Evolutionary conservation across 2,888 invertebrate genomes (phyloP), one percentile per base, ranked within the genome.

Genomic region (Aphodius sticticus): DNA sequence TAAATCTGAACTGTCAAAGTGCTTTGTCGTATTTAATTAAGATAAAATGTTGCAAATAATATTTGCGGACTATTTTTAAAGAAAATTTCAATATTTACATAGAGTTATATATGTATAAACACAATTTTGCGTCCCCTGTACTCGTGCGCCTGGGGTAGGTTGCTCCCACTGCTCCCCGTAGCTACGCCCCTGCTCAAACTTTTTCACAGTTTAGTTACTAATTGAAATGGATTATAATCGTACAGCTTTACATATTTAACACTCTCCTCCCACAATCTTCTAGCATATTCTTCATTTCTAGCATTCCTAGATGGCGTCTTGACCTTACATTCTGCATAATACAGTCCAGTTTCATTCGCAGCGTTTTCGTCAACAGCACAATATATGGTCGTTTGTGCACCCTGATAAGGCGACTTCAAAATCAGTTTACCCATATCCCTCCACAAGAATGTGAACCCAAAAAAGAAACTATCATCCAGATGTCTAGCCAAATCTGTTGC

Each of bases 361-460:
- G 92, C 92, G 83, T 93, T 91, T 81, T 94, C 93, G 82, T 94
- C 93, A 0, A 94, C 89, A 0, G 94, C 91, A 85, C 95, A 95
- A 86, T 95, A 92, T 79, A 96, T 91, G 0, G 92, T 92, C 0
- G 95, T 95, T 88, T 96, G 95, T 0, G 96, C 95, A 2, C 96
- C 96, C 81, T 92, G 91, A 82, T 91, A 90, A 0, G 93, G 91
- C 0, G 90, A 90, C 53, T 53, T 53, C 53, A 53, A 53, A 53
- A 53, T 9, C 12, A 53, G 53, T 53, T 53, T 53, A 1, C 53
- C 53, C 1, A 53, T 1, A 53, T 53, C 53, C 4, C 53, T 53
- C 7, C 12, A 53, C 9, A 53, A 12, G 4, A 7, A 53, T 0
- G 12, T 88, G 81, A 1, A 88, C 53, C 53, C 53, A 53, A 12